Evolutionary conservation across 2,113 vertebrate species (phyloP).

Genomic region (Choloepus hoffmanni): DNA sequence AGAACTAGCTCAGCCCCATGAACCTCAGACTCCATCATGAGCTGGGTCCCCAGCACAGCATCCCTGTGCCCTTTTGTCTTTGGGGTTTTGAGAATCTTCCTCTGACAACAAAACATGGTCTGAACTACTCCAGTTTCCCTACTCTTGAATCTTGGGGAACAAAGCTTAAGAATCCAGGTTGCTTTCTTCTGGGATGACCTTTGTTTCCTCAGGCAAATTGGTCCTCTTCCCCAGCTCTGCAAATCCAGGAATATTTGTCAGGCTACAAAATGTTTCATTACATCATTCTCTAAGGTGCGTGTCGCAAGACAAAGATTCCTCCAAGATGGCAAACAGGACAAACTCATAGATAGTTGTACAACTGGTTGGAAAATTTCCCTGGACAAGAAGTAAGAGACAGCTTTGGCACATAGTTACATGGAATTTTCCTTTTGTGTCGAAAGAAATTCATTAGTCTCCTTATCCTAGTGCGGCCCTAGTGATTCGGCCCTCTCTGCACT

Average conservation of each 20-base stretch:
- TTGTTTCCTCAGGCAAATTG: not conserved
- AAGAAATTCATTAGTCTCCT: not conserved
- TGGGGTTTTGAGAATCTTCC: not conserved
- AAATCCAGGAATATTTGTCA: not conserved
- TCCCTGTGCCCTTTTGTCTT: not conserved
- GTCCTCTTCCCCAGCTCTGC: not conserved
- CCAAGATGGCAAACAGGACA: not conserved
- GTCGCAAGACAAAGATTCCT: not conserved
- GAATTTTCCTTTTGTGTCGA: not conserved
- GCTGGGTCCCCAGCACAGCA: fast-evolving
- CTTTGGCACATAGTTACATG: fast-evolving
- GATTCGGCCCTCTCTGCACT: not conserved
- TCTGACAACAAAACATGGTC: not conserved
- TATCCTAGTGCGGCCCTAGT: not conserved
- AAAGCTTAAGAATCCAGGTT: not conserved
- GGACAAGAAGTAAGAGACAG: not conserved
- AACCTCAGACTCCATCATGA: not conserved
- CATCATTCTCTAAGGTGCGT: not conserved
- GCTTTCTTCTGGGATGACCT: not conserved
- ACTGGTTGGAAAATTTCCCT: not conserved
- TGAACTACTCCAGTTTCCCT: not conserved
- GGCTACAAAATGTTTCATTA: not conserved
- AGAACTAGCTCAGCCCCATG: not conserved
- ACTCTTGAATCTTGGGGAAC: not conserved
- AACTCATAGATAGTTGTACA: not conserved